Conservation (phyloP, 2,113 vertebrate genomes). For the Calidris pygmaea region DNA sequence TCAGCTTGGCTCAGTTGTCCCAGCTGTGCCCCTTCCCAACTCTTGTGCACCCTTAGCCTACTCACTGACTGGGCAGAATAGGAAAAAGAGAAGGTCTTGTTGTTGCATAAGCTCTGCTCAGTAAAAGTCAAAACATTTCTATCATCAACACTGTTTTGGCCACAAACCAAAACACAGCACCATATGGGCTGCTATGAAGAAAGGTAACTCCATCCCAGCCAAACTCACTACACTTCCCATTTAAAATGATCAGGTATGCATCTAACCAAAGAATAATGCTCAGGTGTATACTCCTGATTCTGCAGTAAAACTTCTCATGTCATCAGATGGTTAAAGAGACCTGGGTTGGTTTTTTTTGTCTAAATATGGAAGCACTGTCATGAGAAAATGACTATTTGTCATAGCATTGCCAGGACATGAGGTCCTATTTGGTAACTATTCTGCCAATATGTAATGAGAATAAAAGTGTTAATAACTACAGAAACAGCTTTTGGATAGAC, state of each 20-base stretch:
- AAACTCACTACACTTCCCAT: background rate
- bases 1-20: background rate
- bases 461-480: background rate
- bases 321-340: background rate
- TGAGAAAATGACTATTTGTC: background rate
- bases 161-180: background rate
- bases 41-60: background rate
- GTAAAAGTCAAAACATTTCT: background rate
- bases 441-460: fast-evolving
- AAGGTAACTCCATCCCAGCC: background rate
- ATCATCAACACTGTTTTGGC: background rate
- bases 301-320: background rate
- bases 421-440: background rate
- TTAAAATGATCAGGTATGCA: background rate
- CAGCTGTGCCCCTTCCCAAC: background rate
- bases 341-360: background rate
- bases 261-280: background rate
- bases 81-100: background rate
- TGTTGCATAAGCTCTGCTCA: background rate
- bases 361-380: background rate
- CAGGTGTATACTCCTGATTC: background rate
- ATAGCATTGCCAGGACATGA: background rate
- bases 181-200: background rate
- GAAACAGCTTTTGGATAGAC: background rate
- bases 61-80: background rate